Evolutionary conservation across 2,797 vertebrate species (phyloP).

Genomic region (Morelia viridis): DNA sequence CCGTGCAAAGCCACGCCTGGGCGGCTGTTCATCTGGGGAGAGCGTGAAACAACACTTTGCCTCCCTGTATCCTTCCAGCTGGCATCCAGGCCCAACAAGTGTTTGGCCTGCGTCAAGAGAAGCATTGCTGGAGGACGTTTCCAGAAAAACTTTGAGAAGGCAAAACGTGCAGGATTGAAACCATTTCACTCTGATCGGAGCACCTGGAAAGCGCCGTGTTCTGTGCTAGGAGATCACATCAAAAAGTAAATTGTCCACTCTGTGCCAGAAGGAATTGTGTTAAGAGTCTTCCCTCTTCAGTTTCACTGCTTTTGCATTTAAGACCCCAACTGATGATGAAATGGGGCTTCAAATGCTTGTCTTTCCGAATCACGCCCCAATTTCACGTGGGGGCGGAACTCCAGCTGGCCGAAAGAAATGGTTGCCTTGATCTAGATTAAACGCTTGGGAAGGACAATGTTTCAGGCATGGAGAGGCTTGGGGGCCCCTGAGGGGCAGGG

Average conservation of each 20-base stretch:
- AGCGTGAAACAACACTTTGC: not conserved
- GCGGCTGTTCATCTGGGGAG: not conserved
- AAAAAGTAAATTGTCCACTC: not conserved
- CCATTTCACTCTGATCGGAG: not conserved
- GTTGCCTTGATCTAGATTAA: not conserved
- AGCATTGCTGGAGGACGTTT: not conserved
- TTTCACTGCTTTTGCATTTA: not conserved
- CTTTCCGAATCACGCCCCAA: not conserved
- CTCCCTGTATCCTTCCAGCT: not conserved
- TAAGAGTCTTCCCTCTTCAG: too few species aligned
- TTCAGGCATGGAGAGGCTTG: not conserved
- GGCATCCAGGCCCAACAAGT: not conserved
- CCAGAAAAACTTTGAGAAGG: not conserved
- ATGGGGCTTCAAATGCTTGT: not conserved
- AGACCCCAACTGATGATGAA: too few species aligned
- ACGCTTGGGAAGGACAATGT: too few species aligned
- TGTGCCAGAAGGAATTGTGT: too few species aligned
- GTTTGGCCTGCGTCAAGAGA: too few species aligned
- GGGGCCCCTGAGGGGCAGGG: not conserved
- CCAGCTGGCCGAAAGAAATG: not conserved
- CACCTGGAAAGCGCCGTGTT: not conserved
- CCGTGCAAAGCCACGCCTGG: not conserved
- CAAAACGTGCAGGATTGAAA: rapidly evolving
- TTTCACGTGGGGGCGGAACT: not conserved
- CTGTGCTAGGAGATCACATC: not conserved